Percentiles rank a stretch among this genome's conserved stretches.
phyloP scores from a whole-genome alignment of 2,888 invertebrate species.

The Acheta domesticus region DNA sequence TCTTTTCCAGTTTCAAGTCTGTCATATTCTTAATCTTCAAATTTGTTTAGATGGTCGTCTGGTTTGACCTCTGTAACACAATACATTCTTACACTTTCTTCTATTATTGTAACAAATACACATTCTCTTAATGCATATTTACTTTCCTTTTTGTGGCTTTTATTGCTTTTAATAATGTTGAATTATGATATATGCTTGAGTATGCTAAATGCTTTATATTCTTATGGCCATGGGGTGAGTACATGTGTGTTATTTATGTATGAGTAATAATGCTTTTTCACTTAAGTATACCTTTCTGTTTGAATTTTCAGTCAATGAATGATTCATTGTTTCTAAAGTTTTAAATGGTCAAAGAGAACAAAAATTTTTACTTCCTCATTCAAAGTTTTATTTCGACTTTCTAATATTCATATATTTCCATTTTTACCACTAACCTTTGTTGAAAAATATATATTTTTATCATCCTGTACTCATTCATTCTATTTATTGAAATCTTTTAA shows the following conservation, averaged over 20 bases:
- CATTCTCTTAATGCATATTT: conserved; percentile 26
- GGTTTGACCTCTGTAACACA: conserved; percentile 37
- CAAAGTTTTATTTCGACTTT: neutral
- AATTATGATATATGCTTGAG: neutral
- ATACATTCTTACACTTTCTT: conserved; percentile 31
- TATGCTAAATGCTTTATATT: conserved; percentile 24
- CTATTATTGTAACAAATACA: conserved; percentile 34
- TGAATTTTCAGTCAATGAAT: neutral
- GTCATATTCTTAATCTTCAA: conserved; percentile 29
- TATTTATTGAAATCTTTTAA: neutral
- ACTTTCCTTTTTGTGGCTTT: conserved; percentile 27
- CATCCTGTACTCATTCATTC: neutral
- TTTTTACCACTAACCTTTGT: neutral
- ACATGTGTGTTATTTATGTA: conserved; percentile 21
- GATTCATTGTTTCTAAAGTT: neutral
- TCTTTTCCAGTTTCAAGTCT: conserved; percentile 34
- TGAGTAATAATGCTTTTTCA: conserved; percentile 12
- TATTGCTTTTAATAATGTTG: conserved; percentile 19
- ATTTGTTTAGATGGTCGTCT: conserved; percentile 32
- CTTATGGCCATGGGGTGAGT: conserved; percentile 27
- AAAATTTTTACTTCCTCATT: too few relatives aligned
- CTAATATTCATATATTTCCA: conserved; percentile 5
- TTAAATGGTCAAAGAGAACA: too few relatives aligned
- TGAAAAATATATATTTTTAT: neutral
- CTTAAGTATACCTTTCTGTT: conserved; percentile 6